These are phyloP conservation scores for Octopus sinensis DNA, from an alignment of 1,140 invertebrate species.

Conservation along the genomic window DNA sequence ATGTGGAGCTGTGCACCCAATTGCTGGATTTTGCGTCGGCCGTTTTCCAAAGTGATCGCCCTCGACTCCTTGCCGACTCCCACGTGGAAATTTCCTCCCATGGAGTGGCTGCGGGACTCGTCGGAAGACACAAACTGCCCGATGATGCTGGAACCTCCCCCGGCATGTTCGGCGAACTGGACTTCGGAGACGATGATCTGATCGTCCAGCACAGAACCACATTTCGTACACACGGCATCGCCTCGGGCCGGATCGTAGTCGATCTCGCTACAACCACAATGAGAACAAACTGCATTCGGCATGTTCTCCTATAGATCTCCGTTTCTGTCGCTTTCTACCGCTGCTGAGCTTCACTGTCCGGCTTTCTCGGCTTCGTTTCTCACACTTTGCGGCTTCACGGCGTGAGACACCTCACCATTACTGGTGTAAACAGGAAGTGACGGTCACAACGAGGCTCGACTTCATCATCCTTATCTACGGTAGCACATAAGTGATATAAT, in stretches of 20 bases:
- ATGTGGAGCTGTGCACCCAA: constrained; percentile 62
- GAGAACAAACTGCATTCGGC: constrained; percentile 67
- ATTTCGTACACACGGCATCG: constrained; percentile 92
- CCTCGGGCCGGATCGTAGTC: constrained; percentile 88
- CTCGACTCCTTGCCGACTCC: constrained; percentile 82
- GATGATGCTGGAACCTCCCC: constrained; percentile 80
- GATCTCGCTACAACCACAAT: constrained; percentile 91
- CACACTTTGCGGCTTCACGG: background rate
- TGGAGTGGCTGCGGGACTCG: constrained; percentile 52
- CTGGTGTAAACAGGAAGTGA: background rate
- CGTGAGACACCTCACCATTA: background rate
- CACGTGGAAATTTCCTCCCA: constrained; percentile 69
- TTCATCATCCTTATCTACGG: background rate
- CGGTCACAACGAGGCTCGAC: background rate
- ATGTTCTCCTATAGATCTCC: constrained; percentile 28
- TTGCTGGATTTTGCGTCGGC: constrained; percentile 58
- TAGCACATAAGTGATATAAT: background rate
- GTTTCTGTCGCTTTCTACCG: background rate
- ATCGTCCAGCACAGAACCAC: constrained; percentile 92
- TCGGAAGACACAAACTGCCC: constrained; percentile 91
- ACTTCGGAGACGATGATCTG: constrained; percentile 94
- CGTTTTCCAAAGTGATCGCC: constrained; percentile 84
- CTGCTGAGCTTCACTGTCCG: too few species aligned
- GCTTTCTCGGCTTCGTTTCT: background rate
- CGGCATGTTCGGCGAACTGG: constrained; percentile 89